These are phyloP conservation scores for Aphaenogaster rudis DNA, from an alignment of 1,140 invertebrate genomes.

Conservation along the genomic window DNA sequence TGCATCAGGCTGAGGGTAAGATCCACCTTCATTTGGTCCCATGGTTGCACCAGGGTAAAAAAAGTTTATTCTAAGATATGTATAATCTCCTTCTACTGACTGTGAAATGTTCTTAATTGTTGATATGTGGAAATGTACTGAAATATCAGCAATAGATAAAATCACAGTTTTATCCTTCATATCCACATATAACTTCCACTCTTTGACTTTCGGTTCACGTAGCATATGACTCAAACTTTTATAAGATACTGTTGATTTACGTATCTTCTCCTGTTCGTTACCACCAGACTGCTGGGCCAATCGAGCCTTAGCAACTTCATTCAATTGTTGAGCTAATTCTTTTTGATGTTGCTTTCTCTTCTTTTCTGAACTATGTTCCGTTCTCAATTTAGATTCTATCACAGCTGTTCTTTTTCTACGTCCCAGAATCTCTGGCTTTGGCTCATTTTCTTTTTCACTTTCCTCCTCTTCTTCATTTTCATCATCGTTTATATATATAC, in stretches of 20 bases:
- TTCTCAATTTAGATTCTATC: conserved; percentile 97
- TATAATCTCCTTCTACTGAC: conserved; percentile 99
- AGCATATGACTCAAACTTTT: conserved; percentile 97
- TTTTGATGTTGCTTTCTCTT: conserved; percentile 99
- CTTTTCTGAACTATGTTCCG: conserved; percentile 98
- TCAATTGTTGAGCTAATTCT: conserved; percentile 96
- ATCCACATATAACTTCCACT: conserved; percentile 98
- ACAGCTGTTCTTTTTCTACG: conserved; percentile 97
- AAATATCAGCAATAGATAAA: conserved; percentile 97
- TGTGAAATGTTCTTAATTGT: conserved; percentile 99
- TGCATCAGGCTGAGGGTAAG: conserved; percentile 97
- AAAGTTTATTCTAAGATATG: conserved; percentile 99
- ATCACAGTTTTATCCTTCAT: conserved; percentile 99
- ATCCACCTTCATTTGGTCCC: conserved; percentile 95
- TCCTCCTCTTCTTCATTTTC: conserved; percentile 94
- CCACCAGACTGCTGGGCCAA: conserved; percentile 95
- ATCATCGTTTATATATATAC: conserved; percentile 98
- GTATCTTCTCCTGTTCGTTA: conserved; percentile 95
- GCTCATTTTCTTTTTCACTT: conserved; percentile 91
- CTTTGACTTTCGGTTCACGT: conserved; percentile 96
- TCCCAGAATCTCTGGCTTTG: conserved; percentile 89
- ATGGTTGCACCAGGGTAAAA: conserved; percentile 99
- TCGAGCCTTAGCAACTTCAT: conserved; percentile 96
- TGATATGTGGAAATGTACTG: conserved; percentile 99
- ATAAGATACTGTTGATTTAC: conserved; percentile 98